Evolutionary conservation across 2,113 vertebrate genomes (phyloP).

Genomic region (Lepus europaeus): DNA sequence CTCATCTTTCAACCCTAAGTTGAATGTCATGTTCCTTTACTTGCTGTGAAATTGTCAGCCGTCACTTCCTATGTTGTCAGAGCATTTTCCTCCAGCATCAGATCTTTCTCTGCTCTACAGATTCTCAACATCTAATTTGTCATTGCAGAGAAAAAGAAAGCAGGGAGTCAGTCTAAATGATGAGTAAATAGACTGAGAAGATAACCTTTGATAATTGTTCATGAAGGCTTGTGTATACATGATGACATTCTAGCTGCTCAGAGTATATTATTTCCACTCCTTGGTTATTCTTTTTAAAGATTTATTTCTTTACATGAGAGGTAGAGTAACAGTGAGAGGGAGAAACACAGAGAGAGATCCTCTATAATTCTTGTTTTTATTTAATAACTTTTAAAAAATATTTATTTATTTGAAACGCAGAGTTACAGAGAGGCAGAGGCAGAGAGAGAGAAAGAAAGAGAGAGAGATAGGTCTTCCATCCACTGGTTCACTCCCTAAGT

Average conservation of each 20-base stretch:
- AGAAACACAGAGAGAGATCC: too few species aligned
- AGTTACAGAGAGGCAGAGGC: too few species aligned
- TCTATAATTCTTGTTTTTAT: too few species aligned
- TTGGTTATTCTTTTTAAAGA: background rate
- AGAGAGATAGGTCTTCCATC: too few species aligned
- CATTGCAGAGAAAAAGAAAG: slow-evolving; percentile 13
- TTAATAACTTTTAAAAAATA: too few species aligned
- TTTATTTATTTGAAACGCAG: too few species aligned
- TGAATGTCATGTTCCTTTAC: slow-evolving; percentile 42
- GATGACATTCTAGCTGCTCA: background rate
- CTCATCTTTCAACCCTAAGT: slow-evolving; percentile 50
- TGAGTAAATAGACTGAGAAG: background rate
- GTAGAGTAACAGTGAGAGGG: too few species aligned
- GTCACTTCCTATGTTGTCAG: slow-evolving; percentile 10
- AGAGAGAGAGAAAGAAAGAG: too few species aligned
- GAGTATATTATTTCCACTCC: background rate
- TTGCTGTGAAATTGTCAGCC: slow-evolving; percentile 32
- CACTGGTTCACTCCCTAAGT: too few species aligned
- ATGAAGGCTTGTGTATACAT: background rate
- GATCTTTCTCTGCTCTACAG: background rate
- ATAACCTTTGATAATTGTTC: background rate
- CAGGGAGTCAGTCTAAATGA: background rate
- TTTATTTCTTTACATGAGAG: too few species aligned
- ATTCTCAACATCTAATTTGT: background rate
- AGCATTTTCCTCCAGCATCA: background rate